Base-by-base conservation (phyloP, 2,113 vertebrate genomes). In the Orcinus orca region DNA sequence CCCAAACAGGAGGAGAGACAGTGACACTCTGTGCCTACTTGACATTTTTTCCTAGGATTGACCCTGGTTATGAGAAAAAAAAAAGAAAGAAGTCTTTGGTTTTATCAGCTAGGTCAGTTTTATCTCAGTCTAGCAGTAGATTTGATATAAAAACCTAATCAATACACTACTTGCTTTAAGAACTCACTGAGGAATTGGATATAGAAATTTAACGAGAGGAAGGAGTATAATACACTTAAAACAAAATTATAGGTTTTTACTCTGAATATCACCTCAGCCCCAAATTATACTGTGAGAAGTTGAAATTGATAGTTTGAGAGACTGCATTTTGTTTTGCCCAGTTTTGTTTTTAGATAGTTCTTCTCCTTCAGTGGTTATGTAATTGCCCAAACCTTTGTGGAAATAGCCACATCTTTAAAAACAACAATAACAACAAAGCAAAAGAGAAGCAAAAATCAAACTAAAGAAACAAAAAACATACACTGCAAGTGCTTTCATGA, bases 121-220 rank as follows among this genome's bases (percentile, higher is more conserved):
- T 84, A 90, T 89, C 76, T 94, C 82, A 93, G 83, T 71, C 53
- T 77, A 85, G 55, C 26, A 67, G 62, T 60, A 88, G 80, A 96
- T 83, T 96, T 96, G 85, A 88, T 82, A 82, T 79, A 90, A 93
- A 97, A 97, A 74, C 29, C 70, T 90, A 96, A 97, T 97, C 97
- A 86, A 96, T 94, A 97, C 36, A 92, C 26, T 8, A 23, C 58
- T 89, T 90, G 70, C 68, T 93, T 53, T 68, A 96, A 96, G 80
- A 96, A 96, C 38, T 93, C 87, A 41, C 71, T 73, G 13, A 47
- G 20, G 60, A 84, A 92, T 55, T 85, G 53, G n/a, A 90, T 84
- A 73, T 31, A 97, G 63, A 96, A 95, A 90, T 88, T 95, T 87
- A 55, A 68, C 21, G 79, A 47, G 62, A 90, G 47, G n/a, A 81